Evolutionary conservation across 2,888 invertebrate genomes (phyloP).

Genomic region (Helobdella robusta): DNA sequence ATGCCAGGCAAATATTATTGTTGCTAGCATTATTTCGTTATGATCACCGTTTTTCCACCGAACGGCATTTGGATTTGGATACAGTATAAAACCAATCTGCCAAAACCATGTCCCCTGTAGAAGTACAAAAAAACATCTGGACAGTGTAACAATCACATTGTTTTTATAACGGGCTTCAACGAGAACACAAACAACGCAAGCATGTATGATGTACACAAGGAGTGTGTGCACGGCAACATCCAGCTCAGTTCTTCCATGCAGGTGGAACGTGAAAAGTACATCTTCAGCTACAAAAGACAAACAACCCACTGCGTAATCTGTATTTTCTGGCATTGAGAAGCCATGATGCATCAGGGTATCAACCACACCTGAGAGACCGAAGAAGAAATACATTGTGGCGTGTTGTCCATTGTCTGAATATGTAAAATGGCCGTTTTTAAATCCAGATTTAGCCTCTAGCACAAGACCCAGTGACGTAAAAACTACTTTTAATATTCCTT

Average conservation of each 20-base stretch:
- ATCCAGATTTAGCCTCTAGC: slow-evolving; percentile 47
- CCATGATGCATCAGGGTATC: slow-evolving; percentile 47
- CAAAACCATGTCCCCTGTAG: slow-evolving; percentile 55
- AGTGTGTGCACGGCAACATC: slow-evolving; percentile 50
- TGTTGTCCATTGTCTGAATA: slow-evolving; percentile 51
- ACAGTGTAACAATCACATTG: slow-evolving; percentile 45
- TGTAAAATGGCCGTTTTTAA: slow-evolving; percentile 42
- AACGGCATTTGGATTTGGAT: slow-evolving; percentile 44
- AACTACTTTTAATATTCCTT: slow-evolving; percentile 40
- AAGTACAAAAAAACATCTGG: slow-evolving; percentile 48
- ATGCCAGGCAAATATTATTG: slow-evolving; percentile 48
- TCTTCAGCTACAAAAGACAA: slow-evolving; percentile 51
- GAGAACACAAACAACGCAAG: slow-evolving; percentile 41
- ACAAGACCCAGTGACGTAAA: slow-evolving; percentile 40
- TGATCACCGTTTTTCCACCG: slow-evolving; percentile 46
- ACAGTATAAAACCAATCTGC: slow-evolving; percentile 52
- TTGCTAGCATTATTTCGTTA: slow-evolving; percentile 50
- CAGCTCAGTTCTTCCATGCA: slow-evolving; percentile 48
- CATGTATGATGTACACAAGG: slow-evolving; percentile 48
- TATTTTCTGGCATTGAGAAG: slow-evolving; percentile 44
- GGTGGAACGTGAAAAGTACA: slow-evolving; percentile 52
- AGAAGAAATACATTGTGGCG: slow-evolving; percentile 54
- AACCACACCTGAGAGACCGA: slow-evolving; percentile 49
- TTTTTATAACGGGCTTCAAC: slow-evolving; percentile 48
- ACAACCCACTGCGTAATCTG: slow-evolving; percentile 48